These are phyloP conservation scores for Pelecanus crispus DNA, from an alignment of 2,113 vertebrate species.

Conservation along the genomic window DNA sequence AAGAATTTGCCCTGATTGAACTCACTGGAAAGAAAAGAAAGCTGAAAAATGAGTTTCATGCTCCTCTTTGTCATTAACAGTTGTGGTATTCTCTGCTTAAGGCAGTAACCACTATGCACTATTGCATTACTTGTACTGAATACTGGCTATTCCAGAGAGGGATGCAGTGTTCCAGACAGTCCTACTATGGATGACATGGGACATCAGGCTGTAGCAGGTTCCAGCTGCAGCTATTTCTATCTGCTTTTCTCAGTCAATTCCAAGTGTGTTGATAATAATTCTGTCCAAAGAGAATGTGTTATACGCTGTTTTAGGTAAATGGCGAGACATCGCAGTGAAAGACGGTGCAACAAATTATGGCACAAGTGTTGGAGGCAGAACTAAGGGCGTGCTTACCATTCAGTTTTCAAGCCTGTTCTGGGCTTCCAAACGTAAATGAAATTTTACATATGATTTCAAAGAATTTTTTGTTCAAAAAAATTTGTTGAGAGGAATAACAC, in stretches of 20 bases:
- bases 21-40: not conserved
- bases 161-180: not conserved
- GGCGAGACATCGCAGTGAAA: accelerated
- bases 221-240: not conserved
- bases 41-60: not conserved
- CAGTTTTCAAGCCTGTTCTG: not conserved
- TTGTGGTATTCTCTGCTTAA: not conserved
- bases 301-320: accelerated
- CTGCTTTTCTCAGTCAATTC: not conserved
- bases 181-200: accelerated
- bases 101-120: not conserved
- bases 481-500: not conserved
- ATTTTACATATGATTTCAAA: not conserved
- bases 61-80: not conserved
- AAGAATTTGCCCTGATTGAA: conserved; percentile 27
- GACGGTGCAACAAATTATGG: accelerated
- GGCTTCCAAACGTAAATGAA: not conserved
- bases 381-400: not conserved
- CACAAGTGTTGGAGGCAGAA: not conserved
- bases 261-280: not conserved
- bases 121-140: accelerated
- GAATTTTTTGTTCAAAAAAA: not conserved
- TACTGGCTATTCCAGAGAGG: accelerated
- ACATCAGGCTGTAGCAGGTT: not conserved
- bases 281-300: not conserved